Percentiles rank a stretch among this genome's conserved stretches.
Evolutionary conservation across 2,797 vertebrate species (phyloP).

Genomic region (Ptychadena robeensis): DNA sequence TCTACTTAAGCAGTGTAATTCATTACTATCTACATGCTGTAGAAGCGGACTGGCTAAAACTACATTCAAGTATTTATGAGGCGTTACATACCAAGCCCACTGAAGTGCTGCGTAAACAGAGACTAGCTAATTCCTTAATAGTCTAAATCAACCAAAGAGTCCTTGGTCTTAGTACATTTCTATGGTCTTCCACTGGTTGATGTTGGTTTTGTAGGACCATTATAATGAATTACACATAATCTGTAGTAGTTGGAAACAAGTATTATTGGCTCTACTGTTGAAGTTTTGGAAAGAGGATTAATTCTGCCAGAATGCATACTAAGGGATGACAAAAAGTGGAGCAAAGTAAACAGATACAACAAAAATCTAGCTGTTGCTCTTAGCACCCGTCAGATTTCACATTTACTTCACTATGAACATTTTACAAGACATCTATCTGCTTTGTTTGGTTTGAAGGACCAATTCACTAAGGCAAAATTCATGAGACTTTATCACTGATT

Average conservation of each 20-base stretch:
- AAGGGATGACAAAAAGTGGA: background rate
- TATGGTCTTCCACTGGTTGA: conserved; percentile 1
- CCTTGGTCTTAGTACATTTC: conserved; percentile 7
- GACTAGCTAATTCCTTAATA: conserved; percentile 16
- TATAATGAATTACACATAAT: conserved; percentile 25
- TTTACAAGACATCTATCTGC: background rate
- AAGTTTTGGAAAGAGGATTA: background rate
- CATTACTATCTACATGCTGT: conserved; percentile 10
- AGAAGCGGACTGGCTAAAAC: background rate
- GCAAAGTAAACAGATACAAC: background rate
- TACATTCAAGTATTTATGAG: conserved; percentile 42
- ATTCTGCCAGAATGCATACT: background rate
- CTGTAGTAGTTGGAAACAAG: conserved; percentile 1
- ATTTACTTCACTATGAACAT: background rate
- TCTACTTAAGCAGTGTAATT: background rate
- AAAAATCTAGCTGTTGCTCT: background rate
- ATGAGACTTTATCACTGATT: no score
- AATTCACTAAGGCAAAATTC: background rate
- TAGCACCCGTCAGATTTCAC: no score
- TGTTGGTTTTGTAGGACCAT: conserved; percentile 15
- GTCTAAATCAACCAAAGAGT: conserved; percentile 17
- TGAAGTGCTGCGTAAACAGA: conserved; percentile 40
- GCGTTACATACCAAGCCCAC: conserved; percentile 9
- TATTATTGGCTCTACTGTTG: conserved; percentile 10
- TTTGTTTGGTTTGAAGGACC: background rate